Conservation (phyloP, 2,797 vertebrate genomes). For the Galagoides demidoff region DNA sequence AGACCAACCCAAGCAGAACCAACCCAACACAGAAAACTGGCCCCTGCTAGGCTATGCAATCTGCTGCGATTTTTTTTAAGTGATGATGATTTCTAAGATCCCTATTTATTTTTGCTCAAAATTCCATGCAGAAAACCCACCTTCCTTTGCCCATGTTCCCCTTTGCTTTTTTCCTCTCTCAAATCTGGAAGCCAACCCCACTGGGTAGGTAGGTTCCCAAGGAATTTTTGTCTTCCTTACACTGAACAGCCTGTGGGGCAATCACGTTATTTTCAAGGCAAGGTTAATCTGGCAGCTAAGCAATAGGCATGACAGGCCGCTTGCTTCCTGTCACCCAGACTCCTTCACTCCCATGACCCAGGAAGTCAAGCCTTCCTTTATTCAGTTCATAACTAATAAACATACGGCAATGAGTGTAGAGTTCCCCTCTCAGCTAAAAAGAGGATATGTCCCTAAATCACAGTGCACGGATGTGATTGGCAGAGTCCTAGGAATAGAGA, state of each 20-base stretch:
- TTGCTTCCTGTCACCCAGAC: slow-evolving; percentile 81
- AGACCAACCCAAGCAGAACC: slow-evolving; percentile 16
- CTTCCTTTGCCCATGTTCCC: slow-evolving; percentile 75
- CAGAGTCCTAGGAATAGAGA: slow-evolving; percentile 59
- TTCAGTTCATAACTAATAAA: slow-evolving; percentile 77
- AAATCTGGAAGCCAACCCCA: slow-evolving; percentile 68
- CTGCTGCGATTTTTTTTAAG: neutral
- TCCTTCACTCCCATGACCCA: slow-evolving; percentile 77
- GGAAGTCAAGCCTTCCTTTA: slow-evolving; percentile 79
- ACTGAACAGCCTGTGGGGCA: slow-evolving; percentile 52
- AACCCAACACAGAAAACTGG: slow-evolving; percentile 22
- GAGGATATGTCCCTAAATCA: slow-evolving; percentile 56
- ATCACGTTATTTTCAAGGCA: slow-evolving; percentile 69
- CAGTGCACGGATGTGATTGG: slow-evolving; percentile 59
- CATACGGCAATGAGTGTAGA: slow-evolving; percentile 56
- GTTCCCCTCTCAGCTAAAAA: slow-evolving; percentile 51
- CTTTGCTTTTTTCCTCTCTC: slow-evolving; percentile 60
- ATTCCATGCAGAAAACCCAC: slow-evolving; percentile 72
- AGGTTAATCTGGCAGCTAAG: slow-evolving; percentile 72
- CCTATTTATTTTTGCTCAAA: slow-evolving; percentile 55
- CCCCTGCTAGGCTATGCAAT: slow-evolving; percentile 14
- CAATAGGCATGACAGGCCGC: slow-evolving; percentile 64
- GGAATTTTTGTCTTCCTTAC: slow-evolving; percentile 68
- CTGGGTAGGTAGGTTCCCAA: slow-evolving; percentile 57
- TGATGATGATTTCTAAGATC: slow-evolving; percentile 15